A percentile compares a stretch with the other conserved stretches of the same genome.
Evolutionary conservation across 2,888 invertebrate genomes (phyloP).

Genomic region (Calameuta filiformis): DNA sequence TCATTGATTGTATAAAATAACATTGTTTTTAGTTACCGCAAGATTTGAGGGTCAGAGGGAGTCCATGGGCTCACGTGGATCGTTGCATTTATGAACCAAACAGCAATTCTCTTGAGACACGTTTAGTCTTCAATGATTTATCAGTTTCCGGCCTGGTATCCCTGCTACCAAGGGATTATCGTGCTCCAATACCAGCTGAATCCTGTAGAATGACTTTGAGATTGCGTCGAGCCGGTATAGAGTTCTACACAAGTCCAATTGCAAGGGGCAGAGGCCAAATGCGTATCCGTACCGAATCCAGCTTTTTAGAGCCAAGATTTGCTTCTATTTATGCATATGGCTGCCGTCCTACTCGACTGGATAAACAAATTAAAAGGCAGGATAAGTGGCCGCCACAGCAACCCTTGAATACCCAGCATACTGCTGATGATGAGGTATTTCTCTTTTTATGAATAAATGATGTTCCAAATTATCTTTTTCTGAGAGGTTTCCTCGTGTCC

Average conservation of each 20-base stretch:
- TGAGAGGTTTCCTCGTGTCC: not conserved
- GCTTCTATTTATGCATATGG: conserved; percentile 88
- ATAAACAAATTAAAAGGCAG: conserved; percentile 57
- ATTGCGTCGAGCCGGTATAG: conserved; percentile 81
- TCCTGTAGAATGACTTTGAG: conserved; percentile 84
- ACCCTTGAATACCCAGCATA: not conserved
- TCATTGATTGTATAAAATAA: not conserved
- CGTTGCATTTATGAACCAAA: conserved; percentile 80
- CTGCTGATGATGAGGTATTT: not conserved
- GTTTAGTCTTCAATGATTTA: conserved; percentile 81
- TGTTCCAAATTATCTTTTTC: not conserved
- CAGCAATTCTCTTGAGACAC: conserved; percentile 80
- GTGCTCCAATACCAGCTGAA: conserved; percentile 61
- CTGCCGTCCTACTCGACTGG: conserved; percentile 70
- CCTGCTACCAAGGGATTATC: conserved; percentile 60
- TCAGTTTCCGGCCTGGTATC: conserved; percentile 83
- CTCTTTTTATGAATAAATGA: not conserved
- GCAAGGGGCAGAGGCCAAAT: conserved; percentile 77
- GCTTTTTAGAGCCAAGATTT: conserved; percentile 86
- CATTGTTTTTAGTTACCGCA: conserved; percentile 43
- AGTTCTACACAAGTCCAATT: conserved; percentile 77
- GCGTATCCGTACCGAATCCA: conserved; percentile 82
- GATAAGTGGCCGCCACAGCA: conserved; percentile 48
- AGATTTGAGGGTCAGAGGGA: conserved; percentile 36
- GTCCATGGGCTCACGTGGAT: conserved; percentile 71